These are phyloP conservation scores for Steatornis caripensis DNA, from an alignment of 2,113 vertebrate genomes.

Conservation along the genomic window DNA sequence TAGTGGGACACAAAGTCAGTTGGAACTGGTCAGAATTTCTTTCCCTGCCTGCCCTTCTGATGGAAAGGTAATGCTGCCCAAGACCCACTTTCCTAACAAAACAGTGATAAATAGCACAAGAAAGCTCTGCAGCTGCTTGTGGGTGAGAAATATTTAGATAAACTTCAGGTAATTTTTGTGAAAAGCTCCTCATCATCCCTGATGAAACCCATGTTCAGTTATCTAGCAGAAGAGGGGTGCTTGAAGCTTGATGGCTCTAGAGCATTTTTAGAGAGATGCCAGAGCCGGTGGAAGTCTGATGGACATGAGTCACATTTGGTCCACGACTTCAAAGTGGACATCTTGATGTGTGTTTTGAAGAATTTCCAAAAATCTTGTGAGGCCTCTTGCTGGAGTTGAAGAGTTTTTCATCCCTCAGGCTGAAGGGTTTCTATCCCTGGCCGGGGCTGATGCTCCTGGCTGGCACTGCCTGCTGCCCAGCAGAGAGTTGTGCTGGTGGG, in stretches of 20 bases:
- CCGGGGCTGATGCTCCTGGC: background rate
- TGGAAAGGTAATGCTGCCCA: background rate
- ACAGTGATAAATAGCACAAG: background rate
- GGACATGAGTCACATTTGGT: background rate
- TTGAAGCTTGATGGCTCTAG: background rate
- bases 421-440: background rate
- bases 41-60: background rate
- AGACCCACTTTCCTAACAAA: background rate
- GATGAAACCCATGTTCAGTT: rapidly evolving
- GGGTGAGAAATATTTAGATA: background rate
- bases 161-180: background rate
- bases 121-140: background rate
- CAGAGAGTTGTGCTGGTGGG: background rate
- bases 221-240: background rate
- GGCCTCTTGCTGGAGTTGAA: background rate
- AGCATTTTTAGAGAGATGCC: background rate
- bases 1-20: background rate
- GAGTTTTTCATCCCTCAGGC: background rate
- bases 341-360: background rate
- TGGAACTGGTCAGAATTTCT: background rate
- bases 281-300: background rate
- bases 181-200: background rate
- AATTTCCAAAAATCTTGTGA: background rate
- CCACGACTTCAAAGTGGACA: background rate
- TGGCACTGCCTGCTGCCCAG: background rate